These are phyloP conservation scores for Bombus sibiricus DNA, from an alignment of 1,140 invertebrate genomes.

Conservation along the genomic window DNA sequence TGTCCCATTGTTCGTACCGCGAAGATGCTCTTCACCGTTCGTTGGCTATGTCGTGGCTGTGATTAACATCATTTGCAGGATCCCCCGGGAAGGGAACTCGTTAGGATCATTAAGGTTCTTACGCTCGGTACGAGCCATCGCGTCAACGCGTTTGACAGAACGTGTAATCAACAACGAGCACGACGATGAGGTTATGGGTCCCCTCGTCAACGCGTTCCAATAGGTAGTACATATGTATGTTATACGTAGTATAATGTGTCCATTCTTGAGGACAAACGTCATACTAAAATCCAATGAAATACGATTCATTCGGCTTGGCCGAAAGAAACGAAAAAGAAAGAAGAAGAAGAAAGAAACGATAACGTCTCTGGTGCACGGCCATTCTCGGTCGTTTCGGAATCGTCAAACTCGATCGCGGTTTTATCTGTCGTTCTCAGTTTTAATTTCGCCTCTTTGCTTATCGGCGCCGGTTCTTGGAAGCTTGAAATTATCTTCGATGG, in stretches of 20 bases:
- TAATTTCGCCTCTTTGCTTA: slow-evolving; percentile 26
- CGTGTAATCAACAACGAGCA: slow-evolving; percentile 25
- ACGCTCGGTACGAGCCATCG: slow-evolving; percentile 15
- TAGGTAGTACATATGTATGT: background rate
- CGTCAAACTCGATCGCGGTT: slow-evolving; percentile 13
- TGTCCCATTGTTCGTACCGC: background rate
- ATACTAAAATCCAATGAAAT: slow-evolving; percentile 22
- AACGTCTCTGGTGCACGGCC: background rate
- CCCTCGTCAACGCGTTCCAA: background rate
- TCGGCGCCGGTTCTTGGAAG: slow-evolving; percentile 19
- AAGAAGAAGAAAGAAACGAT: background rate
- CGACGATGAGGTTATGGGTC: slow-evolving; percentile 2
- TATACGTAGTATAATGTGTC: background rate
- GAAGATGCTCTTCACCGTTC: background rate
- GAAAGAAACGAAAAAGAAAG: background rate
- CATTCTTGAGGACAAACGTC: background rate
- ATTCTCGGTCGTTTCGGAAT: background rate
- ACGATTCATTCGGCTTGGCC: background rate
- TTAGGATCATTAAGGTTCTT: slow-evolving; percentile 44
- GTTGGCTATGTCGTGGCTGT: background rate
- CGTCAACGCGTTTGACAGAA: slow-evolving; percentile 29
- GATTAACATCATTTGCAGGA: slow-evolving; percentile 34
- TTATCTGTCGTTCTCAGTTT: slow-evolving; percentile 18
- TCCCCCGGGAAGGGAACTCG: slow-evolving; percentile 1
- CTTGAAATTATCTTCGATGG: slow-evolving; percentile 27